These are phyloP conservation scores for Eptesicus fuscus DNA, from an alignment of 2,113 vertebrate species.

Conservation along the genomic window DNA sequence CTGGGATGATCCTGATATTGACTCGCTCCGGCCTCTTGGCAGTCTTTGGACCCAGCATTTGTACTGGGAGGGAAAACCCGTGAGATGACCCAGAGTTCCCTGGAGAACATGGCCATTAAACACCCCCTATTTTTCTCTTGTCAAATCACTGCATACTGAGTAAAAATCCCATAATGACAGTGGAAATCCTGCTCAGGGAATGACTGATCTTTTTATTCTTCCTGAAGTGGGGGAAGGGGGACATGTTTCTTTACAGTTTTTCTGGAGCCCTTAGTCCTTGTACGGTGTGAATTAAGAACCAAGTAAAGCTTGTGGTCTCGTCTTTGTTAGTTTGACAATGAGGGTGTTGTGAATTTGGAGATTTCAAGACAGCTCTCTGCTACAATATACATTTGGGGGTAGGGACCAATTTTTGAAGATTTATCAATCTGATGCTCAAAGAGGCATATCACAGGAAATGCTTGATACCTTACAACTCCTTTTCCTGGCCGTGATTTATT, in stretches of 20 bases:
- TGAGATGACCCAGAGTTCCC: background rate
- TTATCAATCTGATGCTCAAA: conserved; percentile 68
- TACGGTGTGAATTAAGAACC: conserved; percentile 63
- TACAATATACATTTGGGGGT: conserved; percentile 56
- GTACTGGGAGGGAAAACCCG: background rate
- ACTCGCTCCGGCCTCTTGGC: background rate
- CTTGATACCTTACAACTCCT: conserved; percentile 67
- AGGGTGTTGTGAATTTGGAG: conserved; percentile 54
- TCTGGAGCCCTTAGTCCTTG: conserved; percentile 52
- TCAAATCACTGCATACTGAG: conserved; percentile 54
- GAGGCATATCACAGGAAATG: conserved; percentile 72
- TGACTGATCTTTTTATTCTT: conserved; percentile 52
- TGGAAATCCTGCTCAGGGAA: conserved; percentile 52
- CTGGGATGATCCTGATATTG: background rate
- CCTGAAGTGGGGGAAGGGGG: conserved; percentile 65
- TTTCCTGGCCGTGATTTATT: conserved; percentile 72
- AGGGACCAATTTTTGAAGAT: conserved; percentile 75
- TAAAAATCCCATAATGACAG: conserved; percentile 72
- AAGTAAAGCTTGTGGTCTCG: conserved; percentile 64
- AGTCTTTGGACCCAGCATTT: background rate
- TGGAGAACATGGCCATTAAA: background rate
- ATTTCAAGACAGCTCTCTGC: conserved; percentile 6
- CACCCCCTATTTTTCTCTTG: conserved; percentile 52
- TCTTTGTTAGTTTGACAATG: conserved; percentile 56
- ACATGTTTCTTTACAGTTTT: conserved; percentile 64